Base-by-base conservation (phyloP, 92 coral and sea anemone species). In the Epizoanthus illoricatus region DNA sequence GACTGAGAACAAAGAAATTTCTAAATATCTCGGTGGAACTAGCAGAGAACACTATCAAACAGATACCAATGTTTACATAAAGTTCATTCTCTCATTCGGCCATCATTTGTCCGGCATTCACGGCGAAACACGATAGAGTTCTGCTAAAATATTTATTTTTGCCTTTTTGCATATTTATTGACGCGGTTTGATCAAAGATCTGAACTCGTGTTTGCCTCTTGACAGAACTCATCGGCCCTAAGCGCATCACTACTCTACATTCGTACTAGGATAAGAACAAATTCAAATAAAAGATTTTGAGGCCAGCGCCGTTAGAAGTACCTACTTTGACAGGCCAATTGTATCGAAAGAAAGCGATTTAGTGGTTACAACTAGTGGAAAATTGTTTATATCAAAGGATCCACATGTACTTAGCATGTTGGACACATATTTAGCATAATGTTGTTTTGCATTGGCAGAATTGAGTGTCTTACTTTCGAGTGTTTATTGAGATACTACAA, bases 1-100 rank as follows among this genome's bases (percentile, higher is more conserved):
- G 83, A 42, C 65, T 65, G 40, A 69, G 92, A 97, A 94, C 95
- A 93, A 94, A 93, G 92, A 92, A 91, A 91, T 93, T 93, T 93
- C 92, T 93, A 91, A 93, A 91, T 93, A 89, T 88, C 92, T 85
- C 74, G 75, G 91, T 85, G 36, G 84, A 88, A 85, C 87, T 81
- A 88, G 79, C 89, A 74, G 68, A 66, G 81, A 75, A 86, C 81
- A 40, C 81, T 84, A 83, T 86, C 91, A 85, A 81, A 75, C 80
- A 73, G 92, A 91, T 93, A 91, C 84, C 63, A 24, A 11, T 93
- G 92, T 93, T 93, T 93, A 89, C 97, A 86, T 80, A 76, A 80
- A 45, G 79, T 68, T 73, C 66, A 64, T 84, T 74, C 69, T 81
- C 78, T 76, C 62, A 19, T 56, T 54, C 65, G 24, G 60, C 71